Base-by-base conservation (phyloP, 2,888 invertebrate genomes). In the Melitaea athalia region DNA sequence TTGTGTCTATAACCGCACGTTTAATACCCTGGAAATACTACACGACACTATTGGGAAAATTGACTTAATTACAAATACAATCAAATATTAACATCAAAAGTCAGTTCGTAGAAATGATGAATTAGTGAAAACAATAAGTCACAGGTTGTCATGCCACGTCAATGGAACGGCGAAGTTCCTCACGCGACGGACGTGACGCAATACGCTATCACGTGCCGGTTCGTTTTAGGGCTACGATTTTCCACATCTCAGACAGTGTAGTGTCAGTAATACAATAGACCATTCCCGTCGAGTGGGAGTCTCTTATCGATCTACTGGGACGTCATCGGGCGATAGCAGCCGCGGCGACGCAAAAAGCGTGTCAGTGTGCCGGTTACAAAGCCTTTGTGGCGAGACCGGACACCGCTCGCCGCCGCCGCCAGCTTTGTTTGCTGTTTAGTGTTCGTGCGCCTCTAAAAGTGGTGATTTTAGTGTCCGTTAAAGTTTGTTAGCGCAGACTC, bases 281-380 rank as follows among this genome's bases (percentile, higher is more conserved):
- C 85, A 86, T 88, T 89, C 89, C 87, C 88, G 89, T 86, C 85
- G 88, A 90, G 90, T 87, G 86, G 86, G 86, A 86, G 86, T 85
- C 88, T 91, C 91, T 92, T 92, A 92, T 92, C 92, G 91, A 92
- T 92, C 90, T 90, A 86, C 87, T 80, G 87, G 90, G 85, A 89
- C 91, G 91, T 92, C 92, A 91, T 92, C 91, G 89, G 78, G 87
- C 89, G 91, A 91, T 92, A 91, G 87, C 90, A 85, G 85, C 42
- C 61, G 66, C 83, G 85, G 85, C 82, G 85, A 85, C 87, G 91
- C 90, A 92, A 92, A 91, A 92, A 92, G 91, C 91, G 91, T 92
- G 91, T 91, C 91, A 91, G 84, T 90, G 84, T 85, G 89, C 84
- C 89, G 86, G 84, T 79, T 81, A 89, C 88, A 89, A 89, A 86